Evolutionary conservation across 2,113 vertebrate genomes (phyloP).

Genomic region (Glaucomys volans): DNA sequence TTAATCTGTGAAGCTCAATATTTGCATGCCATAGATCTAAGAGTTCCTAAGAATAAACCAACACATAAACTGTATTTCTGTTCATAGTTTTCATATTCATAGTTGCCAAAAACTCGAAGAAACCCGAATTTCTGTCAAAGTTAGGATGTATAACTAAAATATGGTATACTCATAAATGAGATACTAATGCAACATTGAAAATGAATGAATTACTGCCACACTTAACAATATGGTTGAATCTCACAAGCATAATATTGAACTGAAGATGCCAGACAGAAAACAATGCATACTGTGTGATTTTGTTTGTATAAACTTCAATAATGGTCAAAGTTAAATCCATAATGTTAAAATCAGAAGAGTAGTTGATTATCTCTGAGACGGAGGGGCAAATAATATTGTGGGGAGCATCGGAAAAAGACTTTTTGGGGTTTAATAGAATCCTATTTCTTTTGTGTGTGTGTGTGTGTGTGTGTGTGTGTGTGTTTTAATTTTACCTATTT

Average conservation of each 20-base stretch:
- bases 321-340: too few species aligned
- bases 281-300: not conserved
- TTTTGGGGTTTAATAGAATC: not conserved
- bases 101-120: not conserved
- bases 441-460: too few species aligned
- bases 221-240: not conserved
- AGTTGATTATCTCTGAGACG: too few species aligned
- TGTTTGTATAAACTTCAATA: not conserved
- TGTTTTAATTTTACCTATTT: too few species aligned
- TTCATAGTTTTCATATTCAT: not conserved
- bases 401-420: not conserved
- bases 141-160: not conserved
- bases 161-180: not conserved
- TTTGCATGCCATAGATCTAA: not conserved
- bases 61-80: not conserved
- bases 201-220: not conserved
- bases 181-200: not conserved
- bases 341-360: not conserved
- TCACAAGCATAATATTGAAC: conserved; percentile 11
- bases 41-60: not conserved
- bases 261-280: not conserved
- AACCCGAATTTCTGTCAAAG: not conserved
- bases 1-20: not conserved
- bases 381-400: not conserved
- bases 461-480: too few species aligned